Conservation (phyloP, 2,113 vertebrate species). For the mouse (Mus musculus) region GRCm39 chr8:117326501-117327000, state of each 20-base stretch:
- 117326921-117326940: background rate
- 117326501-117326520: background rate
- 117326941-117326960: background rate
- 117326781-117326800: background rate
- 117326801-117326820: background rate
- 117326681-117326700: background rate
- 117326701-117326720: background rate
- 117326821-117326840: background rate
- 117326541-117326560: background rate
- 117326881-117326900: background rate
- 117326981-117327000: background rate
- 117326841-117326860: background rate
- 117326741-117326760: background rate
- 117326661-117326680: background rate
- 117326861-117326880: background rate
- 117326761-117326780: background rate
- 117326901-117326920: background rate
- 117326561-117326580: background rate
- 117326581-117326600: background rate
- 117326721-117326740: background rate
- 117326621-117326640: background rate
- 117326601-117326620: background rate
- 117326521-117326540: background rate
- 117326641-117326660: background rate
- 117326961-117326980: background rate